Evolutionary conservation across 2,888 invertebrate genomes (phyloP).

Genomic region (Caenorhabditis wallacei): DNA sequence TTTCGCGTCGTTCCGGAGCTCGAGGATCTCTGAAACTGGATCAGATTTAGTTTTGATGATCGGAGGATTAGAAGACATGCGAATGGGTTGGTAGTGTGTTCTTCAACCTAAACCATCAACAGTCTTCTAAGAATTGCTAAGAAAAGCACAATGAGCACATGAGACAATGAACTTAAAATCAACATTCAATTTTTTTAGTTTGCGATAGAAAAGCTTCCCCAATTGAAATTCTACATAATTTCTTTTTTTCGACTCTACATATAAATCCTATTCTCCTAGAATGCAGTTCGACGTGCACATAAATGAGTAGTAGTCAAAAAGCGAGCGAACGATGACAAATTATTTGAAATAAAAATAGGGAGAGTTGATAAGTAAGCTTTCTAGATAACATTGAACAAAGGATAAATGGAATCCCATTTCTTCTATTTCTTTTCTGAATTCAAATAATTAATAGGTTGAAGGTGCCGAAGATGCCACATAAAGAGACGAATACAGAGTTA

Average conservation of each 20-base stretch:
- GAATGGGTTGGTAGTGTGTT: too few relatives aligned
- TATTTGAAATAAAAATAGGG: background rate
- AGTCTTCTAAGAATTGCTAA: background rate
- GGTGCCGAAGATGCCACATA: too few relatives aligned
- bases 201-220: conserved; percentile 19
- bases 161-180: background rate
- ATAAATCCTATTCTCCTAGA: background rate
- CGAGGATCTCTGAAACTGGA: conserved; percentile 79
- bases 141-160: conserved; percentile 31
- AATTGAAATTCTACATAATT: background rate
- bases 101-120: background rate
- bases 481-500: too few relatives aligned
- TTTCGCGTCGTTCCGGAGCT: conserved; percentile 82
- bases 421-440: too few relatives aligned
- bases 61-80: too few relatives aligned
- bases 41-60: conserved; percentile 2
- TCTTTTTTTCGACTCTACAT: background rate
- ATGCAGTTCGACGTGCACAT: conserved; percentile 34
- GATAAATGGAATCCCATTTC: too few relatives aligned
- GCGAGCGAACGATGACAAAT: background rate
- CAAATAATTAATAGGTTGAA: too few relatives aligned
- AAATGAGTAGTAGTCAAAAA: conserved; percentile 7
- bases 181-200: conserved; percentile 2
- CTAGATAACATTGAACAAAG: too few relatives aligned
- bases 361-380: too few relatives aligned